Conservation (phyloP, 2,888 invertebrate genomes). For the Acrobeloides nanus region DNA sequence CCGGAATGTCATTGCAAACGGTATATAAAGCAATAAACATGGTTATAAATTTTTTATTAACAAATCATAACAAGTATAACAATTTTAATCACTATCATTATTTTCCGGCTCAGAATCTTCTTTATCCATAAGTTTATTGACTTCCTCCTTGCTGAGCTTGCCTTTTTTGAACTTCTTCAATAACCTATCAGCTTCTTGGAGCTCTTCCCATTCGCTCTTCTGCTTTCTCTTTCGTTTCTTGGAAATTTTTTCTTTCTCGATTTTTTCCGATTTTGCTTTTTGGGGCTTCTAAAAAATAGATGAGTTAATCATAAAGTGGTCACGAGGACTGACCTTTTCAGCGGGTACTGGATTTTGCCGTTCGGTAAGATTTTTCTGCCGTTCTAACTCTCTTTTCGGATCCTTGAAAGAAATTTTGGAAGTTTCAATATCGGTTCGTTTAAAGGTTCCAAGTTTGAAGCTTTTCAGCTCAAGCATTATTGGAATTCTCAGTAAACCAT, state of each 20-base stretch:
- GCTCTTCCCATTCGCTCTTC: conserved; percentile 52
- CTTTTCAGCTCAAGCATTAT: conserved; percentile 78
- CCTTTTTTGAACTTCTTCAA: conserved; percentile 57
- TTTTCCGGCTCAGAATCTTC: too few relatives aligned
- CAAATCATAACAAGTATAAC: too few relatives aligned
- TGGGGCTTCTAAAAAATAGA: conserved; percentile 5
- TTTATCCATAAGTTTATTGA: conserved; percentile 31
- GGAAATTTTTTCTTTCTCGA: conserved; percentile 7
- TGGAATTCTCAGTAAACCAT: conserved; percentile 81
- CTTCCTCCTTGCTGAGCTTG: conserved; percentile 54
- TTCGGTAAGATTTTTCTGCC: conserved; percentile 13
- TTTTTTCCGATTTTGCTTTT: conserved; percentile 16
- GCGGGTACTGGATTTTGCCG: conserved; percentile 4
- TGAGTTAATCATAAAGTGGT: too few relatives aligned
- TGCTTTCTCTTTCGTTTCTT: conserved; percentile 12
- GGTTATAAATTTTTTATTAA: too few relatives aligned
- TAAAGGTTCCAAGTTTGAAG: conserved; percentile 27
- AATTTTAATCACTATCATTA: too few relatives aligned
- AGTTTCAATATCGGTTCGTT: conserved; percentile 41
- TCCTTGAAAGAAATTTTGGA: conserved; percentile 34
- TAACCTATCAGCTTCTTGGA: conserved; percentile 55
- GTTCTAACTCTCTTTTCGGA: conserved; percentile 14
- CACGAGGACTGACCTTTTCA: conserved; percentile 5
- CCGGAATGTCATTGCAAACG: too few relatives aligned
- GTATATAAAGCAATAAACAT: too few relatives aligned